Evolutionary conservation across 30 jellyfish, hydroid and myxozoan species (phyloP).

Genomic region (Cassiopea xamachana): DNA sequence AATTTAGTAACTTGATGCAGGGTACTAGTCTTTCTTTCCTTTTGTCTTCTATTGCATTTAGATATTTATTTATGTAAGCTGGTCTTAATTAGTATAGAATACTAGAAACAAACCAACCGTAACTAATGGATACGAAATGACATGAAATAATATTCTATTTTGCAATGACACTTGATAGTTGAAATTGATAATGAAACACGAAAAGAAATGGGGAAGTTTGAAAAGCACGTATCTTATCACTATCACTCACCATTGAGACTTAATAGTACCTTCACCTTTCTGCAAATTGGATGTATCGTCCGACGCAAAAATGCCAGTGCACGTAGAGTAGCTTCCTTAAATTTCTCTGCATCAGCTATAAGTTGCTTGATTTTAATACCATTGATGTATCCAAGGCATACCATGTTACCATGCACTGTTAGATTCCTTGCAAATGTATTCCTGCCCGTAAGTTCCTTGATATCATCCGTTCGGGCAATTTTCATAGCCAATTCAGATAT

Average conservation of each 20-base stretch:
- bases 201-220: background rate
- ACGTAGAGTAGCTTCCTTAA: background rate
- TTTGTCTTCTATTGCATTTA: too few relatives aligned
- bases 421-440: conserved; percentile 52
- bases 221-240: background rate
- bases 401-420: conserved; percentile 33
- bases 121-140: too few relatives aligned
- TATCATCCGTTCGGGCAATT: conserved; percentile 21
- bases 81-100: too few relatives aligned
- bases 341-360: conserved; percentile 12
- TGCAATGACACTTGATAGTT: background rate
- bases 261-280: conserved; percentile 25
- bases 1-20: too few relatives aligned
- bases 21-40: too few relatives aligned
- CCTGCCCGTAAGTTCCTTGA: conserved; percentile 40
- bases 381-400: conserved; percentile 55
- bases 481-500: conserved; percentile 26
- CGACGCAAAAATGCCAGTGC: conserved; percentile 5
- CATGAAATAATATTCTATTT: too few relatives aligned
- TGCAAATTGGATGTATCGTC: conserved; percentile 34
- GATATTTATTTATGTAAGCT: too few relatives aligned
- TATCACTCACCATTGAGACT: conserved; percentile 48
- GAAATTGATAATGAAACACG: background rate
- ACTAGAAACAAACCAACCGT: too few relatives aligned
- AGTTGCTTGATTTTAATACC: conserved; percentile 36